Evolutionary conservation across 2,888 invertebrate species (phyloP), one percentile per base, ranked within the genome.

Genomic region (Chorisops tibialis): DNA sequence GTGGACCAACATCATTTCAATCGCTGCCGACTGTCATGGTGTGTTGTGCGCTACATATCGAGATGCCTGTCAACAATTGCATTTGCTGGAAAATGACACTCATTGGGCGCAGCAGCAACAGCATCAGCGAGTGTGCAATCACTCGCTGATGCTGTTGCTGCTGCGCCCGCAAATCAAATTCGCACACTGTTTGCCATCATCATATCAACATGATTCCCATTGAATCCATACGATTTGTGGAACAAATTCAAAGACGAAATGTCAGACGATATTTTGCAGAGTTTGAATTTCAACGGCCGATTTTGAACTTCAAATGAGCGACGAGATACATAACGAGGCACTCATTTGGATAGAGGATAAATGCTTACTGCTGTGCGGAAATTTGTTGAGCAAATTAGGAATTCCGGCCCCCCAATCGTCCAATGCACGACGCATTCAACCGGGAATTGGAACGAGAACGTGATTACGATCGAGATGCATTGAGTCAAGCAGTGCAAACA

Each of bases 281-380:
- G n/a, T n/a, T n/a, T n/a, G n/a, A n/a, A n/a, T n/a, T n/a, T n/a
- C n/a, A n/a, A n/a, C n/a, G n/a, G n/a, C n/a, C n/a, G n/a, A n/a
- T n/a, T n/a, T n/a, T n/a, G n/a, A n/a, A n/a, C n/a, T n/a, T n/a
- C n/a, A n/a, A n/a, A n/a, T n/a, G n/a, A 67, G 59, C 59, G 62
- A 62, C 45, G 67, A 67, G 61, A 69, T 69, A 43, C 64, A 67
- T 51, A 69, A 69, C 52, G 45, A 59, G 22, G 64, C 67, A 50
- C 68, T 69, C 68, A 35, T 63, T 67, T 56, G 68, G 7, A 37
- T 70, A 59, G 67, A 70, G 66, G 68, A 70, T 48, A 68, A 67
- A 67, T 69, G 68, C 63, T 63, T 58, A 43, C 62, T 69, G 35
- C 69, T 69, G 65, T 67, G 65, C 60, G 62, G 65, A 37, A 65